phyloP scores from a whole-genome alignment of 1,140 invertebrate species.

The Augochlora pura region DNA sequence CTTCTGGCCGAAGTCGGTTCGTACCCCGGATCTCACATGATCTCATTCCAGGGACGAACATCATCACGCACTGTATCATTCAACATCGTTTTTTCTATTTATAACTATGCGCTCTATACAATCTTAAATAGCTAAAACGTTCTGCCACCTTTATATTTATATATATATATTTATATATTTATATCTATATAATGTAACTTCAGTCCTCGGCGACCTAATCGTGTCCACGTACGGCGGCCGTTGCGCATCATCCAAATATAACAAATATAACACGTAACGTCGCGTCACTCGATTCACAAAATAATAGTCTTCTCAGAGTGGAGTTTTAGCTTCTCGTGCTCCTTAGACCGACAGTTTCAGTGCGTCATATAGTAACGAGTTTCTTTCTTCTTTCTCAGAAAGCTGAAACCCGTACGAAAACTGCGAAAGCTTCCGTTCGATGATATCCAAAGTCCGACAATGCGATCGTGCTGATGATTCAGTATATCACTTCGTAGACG shows the following conservation, averaged over 20 bases:
- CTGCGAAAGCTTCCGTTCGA: slow-evolving; percentile 66
- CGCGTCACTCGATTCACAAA: slow-evolving; percentile 9
- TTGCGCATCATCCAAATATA: slow-evolving; percentile 30
- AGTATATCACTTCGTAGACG: slow-evolving; percentile 99
- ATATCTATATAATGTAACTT: slow-evolving; percentile 66
- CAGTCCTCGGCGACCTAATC: slow-evolving; percentile 24
- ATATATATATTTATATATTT: slow-evolving; percentile 56
- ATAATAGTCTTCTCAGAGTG: background rate
- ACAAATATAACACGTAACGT: slow-evolving; percentile 40
- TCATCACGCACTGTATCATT: slow-evolving; percentile 31
- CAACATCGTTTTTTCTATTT: slow-evolving; percentile 60
- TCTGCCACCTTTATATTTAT: slow-evolving; percentile 36
- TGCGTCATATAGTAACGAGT: background rate
- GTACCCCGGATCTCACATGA: slow-evolving; percentile 30
- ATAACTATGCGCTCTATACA: slow-evolving; percentile 73
- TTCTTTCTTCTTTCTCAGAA: background rate
- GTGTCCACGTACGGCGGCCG: background rate
- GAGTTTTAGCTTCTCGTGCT: background rate
- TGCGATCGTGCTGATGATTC: slow-evolving; percentile 55
- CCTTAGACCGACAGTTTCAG: background rate
- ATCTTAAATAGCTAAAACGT: slow-evolving; percentile 71
- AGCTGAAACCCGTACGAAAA: slow-evolving; percentile 52
- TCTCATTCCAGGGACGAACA: slow-evolving; percentile 32
- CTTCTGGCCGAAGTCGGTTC: slow-evolving; percentile 33
- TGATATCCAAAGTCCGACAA: slow-evolving; percentile 6